Conservation (phyloP, 2,113 vertebrate genomes). For the Rhizomys pruinosus region DNA sequence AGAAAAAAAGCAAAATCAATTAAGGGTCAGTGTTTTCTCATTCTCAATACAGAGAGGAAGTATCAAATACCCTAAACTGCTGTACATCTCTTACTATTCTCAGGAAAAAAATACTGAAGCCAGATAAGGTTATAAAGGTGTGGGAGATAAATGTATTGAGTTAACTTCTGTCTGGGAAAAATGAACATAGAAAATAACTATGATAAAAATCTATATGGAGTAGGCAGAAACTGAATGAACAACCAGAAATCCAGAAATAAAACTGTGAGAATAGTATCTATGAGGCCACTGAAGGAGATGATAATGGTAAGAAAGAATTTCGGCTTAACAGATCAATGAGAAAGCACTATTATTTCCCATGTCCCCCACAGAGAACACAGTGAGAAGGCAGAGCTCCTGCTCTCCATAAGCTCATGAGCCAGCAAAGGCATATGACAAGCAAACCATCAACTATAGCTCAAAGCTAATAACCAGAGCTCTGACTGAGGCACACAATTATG, state of each 20-base stretch:
- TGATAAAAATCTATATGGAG: background rate
- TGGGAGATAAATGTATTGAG: background rate
- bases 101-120: background rate
- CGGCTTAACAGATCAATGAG: background rate
- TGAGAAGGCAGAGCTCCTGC: background rate
- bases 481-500: background rate
- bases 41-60: background rate
- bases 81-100: background rate
- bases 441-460: background rate
- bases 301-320: background rate
- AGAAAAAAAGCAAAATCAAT: background rate
- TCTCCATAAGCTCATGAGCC: background rate
- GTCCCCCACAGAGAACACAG: background rate
- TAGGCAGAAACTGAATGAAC: background rate
- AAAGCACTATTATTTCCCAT: slow-evolving; percentile 8
- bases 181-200: background rate
- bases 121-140: background rate
- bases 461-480: background rate
- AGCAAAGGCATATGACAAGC: background rate
- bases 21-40: background rate
- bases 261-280: background rate
- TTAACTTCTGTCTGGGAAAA: background rate
- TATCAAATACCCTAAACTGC: background rate
- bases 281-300: background rate
- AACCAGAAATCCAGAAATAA: slow-evolving; percentile 5